A percentile compares a stretch with the other conserved stretches of the same genome.
phyloP scores from a whole-genome alignment of 2,797 vertebrate genomes.

The Pseudomugil tenellus region DNA sequence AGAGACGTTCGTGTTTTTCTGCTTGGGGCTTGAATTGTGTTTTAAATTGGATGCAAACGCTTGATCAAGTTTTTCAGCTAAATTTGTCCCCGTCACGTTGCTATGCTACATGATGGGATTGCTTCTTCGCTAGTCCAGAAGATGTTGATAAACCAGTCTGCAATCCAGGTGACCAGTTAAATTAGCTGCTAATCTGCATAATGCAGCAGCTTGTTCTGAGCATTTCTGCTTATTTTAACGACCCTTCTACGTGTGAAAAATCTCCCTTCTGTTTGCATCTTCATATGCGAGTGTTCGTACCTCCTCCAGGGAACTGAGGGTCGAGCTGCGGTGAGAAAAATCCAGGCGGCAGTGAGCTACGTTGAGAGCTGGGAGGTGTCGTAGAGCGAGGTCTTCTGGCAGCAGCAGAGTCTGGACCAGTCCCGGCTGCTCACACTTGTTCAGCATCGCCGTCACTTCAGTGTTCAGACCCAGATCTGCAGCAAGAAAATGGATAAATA shows the following conservation, averaged over 20 bases:
- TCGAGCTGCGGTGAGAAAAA: slow-evolving; percentile 82
- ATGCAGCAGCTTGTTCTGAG: background rate
- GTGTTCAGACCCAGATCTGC: slow-evolving; percentile 81
- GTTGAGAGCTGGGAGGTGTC: slow-evolving; percentile 89
- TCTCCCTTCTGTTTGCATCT: background rate
- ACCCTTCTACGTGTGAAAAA: background rate
- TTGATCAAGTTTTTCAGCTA: too few species aligned
- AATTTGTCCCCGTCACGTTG: too few species aligned
- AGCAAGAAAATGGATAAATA: background rate
- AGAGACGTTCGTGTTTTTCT: too few species aligned
- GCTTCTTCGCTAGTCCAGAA: too few species aligned
- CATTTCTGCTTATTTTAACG: background rate
- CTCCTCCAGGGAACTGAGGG: slow-evolving; percentile 89
- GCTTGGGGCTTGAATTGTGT: too few species aligned
- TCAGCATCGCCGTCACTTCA: slow-evolving; percentile 85
- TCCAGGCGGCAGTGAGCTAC: slow-evolving; percentile 88
- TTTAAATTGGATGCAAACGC: too few species aligned
- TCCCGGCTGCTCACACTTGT: slow-evolving; percentile 86
- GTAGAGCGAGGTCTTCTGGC: slow-evolving; percentile 91
- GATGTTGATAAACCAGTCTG: too few species aligned
- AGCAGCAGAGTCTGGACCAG: slow-evolving; percentile 87
- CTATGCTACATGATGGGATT: too few species aligned
- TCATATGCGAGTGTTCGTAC: slow-evolving; percentile 69
- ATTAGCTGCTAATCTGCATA: background rate
- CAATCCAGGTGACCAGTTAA: background rate